Conservation (phyloP, 2,888 invertebrate species). For the Electrophaes corylata region DNA sequence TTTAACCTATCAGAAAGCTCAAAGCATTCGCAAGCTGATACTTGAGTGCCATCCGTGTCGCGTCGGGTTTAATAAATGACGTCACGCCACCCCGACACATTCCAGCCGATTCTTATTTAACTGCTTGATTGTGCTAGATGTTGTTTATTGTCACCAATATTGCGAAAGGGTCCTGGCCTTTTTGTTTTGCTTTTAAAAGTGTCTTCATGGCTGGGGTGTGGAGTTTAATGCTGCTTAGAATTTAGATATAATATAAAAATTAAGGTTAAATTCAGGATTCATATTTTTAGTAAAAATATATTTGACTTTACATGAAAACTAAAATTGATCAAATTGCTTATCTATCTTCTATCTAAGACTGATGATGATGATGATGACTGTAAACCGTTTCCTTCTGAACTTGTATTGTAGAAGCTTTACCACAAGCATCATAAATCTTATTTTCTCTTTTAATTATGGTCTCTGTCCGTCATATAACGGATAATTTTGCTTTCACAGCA, state of each 20-base stretch:
- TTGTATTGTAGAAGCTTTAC: too few species aligned
- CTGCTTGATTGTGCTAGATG: conserved; percentile 73
- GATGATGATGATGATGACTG: too few species aligned
- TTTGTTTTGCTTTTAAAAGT: conserved; percentile 33
- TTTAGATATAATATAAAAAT: conserved; percentile 6
- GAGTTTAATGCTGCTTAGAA: conserved; percentile 24
- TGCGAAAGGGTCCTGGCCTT: conserved; percentile 48
- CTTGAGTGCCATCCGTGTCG: conserved; percentile 23
- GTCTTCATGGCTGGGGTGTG: conserved; percentile 29
- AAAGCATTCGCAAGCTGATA: conserved; percentile 23
- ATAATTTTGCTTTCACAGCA: neutral
- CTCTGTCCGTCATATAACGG: too few species aligned
- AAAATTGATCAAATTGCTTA: too few species aligned
- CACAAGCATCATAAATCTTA: too few species aligned
- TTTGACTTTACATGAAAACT: too few species aligned
- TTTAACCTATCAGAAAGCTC: conserved; percentile 13
- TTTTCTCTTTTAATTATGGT: too few species aligned
- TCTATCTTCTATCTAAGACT: too few species aligned
- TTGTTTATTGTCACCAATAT: conserved; percentile 80
- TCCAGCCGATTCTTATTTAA: conserved; percentile 74
- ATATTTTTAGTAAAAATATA: neutral
- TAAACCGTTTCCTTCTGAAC: too few species aligned
- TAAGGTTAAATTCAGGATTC: too few species aligned
- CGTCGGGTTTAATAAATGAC: conserved; percentile 72
- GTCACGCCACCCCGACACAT: conserved; percentile 57